A percentile compares a stretch with the other conserved stretches of the same genome.
Evolutionary conservation across 2,113 vertebrate species (phyloP).

Genomic region (Cricetomys ansorgei): DNA sequence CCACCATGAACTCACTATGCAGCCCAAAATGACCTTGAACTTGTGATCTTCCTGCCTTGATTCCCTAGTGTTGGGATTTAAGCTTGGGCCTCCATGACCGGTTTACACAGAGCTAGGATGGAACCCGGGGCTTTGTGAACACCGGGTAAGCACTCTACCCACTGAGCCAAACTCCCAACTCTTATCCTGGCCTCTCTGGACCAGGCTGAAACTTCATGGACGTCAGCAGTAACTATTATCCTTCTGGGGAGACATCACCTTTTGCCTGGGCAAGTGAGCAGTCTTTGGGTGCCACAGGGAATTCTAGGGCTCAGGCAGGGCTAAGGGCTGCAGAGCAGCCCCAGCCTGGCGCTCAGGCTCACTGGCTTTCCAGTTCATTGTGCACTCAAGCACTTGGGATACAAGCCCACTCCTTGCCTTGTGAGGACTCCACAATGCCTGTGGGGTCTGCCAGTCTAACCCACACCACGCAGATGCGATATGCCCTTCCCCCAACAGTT

Average conservation of each 20-base stretch:
- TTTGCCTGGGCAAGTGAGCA: too few species aligned
- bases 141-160: background rate
- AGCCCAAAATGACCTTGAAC: background rate
- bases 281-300: background rate
- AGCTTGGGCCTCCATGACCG: background rate
- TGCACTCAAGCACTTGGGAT: accelerated
- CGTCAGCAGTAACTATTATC: accelerated
- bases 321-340: too few species aligned
- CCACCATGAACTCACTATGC: background rate
- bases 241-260: too few species aligned
- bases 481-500: background rate
- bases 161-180: background rate
- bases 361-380: too few species aligned
- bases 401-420: background rate
- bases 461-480: accelerated
- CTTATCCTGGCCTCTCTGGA: background rate
- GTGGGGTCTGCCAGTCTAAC: background rate
- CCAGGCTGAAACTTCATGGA: too few species aligned
- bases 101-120: background rate
- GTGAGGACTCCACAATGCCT: background rate
- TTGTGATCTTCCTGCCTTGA: background rate
- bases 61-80: background rate
- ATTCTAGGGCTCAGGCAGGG: background rate
- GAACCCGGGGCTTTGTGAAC: background rate
- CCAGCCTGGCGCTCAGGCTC: accelerated